These are phyloP conservation scores for Caenorhabditis zanzibari DNA, from an alignment of 2,888 invertebrate genomes.

Conservation along the genomic window DNA sequence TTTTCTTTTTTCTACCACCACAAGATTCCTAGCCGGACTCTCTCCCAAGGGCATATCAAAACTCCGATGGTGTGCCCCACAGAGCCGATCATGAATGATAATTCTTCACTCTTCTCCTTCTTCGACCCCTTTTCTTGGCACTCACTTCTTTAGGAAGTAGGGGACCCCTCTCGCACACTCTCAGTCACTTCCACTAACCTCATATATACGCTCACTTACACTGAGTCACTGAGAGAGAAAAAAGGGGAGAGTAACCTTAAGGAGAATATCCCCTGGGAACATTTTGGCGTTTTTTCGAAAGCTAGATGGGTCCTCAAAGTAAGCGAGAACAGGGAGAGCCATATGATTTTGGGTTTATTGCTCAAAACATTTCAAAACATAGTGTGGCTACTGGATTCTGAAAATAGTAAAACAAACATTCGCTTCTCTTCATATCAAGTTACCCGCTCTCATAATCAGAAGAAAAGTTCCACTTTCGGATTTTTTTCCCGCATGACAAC, in stretches of 20 bases:
- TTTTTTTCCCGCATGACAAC: conserved; percentile 1
- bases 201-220: conserved; percentile 51
- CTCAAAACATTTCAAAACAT: neutral
- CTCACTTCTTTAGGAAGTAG: conserved; percentile 17
- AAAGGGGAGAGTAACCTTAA: conserved; percentile 33
- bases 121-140: neutral
- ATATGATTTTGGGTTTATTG: conserved; percentile 18
- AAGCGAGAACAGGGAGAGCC: neutral
- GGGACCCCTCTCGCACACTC: conserved; percentile 21
- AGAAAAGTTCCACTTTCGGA: conserved; percentile 9
- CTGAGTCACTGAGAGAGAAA: conserved; percentile 15
- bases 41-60: conserved; percentile 69
- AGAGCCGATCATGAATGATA: conserved; percentile 68
- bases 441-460: conserved; percentile 20
- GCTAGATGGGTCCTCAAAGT: conserved; percentile 27
- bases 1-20: conserved; percentile 33
- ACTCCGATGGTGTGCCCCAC: conserved; percentile 4
- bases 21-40: neutral
- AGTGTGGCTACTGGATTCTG: no score
- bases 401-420: conserved; percentile 42
- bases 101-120: conserved; percentile 54
- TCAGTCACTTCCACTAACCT: conserved; percentile 58
- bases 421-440: conserved; percentile 32
- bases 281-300: conserved; percentile 29
- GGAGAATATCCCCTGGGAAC: conserved; percentile 47